Base-by-base conservation (phyloP, 2,797 vertebrate species). In the Acipenser oxyrinchus region DNA sequence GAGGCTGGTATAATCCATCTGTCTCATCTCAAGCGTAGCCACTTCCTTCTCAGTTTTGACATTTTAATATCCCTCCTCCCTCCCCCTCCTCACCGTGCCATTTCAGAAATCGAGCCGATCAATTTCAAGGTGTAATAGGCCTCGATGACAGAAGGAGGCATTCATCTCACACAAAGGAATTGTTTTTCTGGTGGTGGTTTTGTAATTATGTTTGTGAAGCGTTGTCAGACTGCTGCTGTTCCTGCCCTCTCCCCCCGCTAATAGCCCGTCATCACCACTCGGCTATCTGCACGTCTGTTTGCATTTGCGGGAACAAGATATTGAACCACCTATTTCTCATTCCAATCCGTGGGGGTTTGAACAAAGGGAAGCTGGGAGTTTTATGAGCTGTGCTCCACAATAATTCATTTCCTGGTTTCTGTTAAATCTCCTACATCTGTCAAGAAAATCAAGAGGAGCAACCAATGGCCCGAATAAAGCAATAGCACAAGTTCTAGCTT, bases 51-150 rank as follows among this genome's bases (percentile, higher is more conserved):
- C 61, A 62, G 69, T 60, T 70, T 72, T 72, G 71, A 70, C 75
- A 78, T 78, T 74, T 62, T 71, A 53, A 65, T 53, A 8, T 66
- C 48, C 13, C 48, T 49, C 9, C 48, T n/a, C n/a, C 52, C 6
- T 12, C 53, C 9, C 49, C 52, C 6, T n/a, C 66, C 65, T 66
- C 66, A 1, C 59, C 75, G 48, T n/a, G 74, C 71, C 75, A 63
- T 80, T 82, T 73, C 70, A 78, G 73, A 87, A 86, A 83, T 83
- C 23, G 4, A 69, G 77, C 72, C 69, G 75, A 81, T 78, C 71
- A 61, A 71, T 78, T 77, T 77, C 81, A 79, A 53, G 7, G 55
- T 70, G 51, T 66, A 81, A 80, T 81, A 73, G 74, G 77, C 69
- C 72, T 51, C 78, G 83, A 79, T 87, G 81, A 87, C 76, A 80